phyloP scores from a whole-genome alignment of 2,113 vertebrate genomes.

The Setophaga kirtlandii region DNA sequence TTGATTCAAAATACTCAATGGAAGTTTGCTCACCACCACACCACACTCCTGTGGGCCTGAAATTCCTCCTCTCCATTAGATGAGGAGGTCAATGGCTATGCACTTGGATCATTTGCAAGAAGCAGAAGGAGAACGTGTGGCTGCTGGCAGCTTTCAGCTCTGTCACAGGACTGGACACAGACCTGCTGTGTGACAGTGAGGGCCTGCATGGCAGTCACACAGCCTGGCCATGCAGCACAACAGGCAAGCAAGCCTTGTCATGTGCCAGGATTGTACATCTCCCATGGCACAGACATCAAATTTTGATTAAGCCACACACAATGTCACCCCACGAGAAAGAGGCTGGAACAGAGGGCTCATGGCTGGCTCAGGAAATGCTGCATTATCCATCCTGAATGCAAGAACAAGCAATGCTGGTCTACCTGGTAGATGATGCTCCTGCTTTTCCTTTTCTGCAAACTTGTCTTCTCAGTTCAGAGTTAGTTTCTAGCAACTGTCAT shows the following conservation, averaged over 20 bases:
- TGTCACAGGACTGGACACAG: neutral
- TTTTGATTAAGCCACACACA: neutral
- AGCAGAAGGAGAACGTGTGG: neutral
- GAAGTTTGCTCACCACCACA: neutral
- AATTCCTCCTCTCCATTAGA: neutral
- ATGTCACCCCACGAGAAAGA: neutral
- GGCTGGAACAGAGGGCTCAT: neutral
- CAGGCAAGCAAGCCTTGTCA: neutral
- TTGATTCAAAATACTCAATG: neutral
- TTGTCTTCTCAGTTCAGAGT: neutral
- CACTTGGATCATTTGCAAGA: neutral
- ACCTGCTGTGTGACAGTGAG: neutral
- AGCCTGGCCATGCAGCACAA: neutral
- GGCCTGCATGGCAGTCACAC: neutral
- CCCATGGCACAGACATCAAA: neutral
- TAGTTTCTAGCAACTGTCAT: neutral
- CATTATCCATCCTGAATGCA: neutral
- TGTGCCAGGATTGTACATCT: fast-evolving
- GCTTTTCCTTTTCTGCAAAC: neutral
- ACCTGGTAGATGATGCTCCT: neutral
- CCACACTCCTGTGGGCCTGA: neutral
- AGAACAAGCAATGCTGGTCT: neutral
- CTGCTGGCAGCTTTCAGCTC: neutral
- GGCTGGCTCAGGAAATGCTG: neutral
- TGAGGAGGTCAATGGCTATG: neutral